Evolutionary conservation across 1,140 invertebrate genomes (phyloP).

Genomic region (Ylistrum balloti): DNA sequence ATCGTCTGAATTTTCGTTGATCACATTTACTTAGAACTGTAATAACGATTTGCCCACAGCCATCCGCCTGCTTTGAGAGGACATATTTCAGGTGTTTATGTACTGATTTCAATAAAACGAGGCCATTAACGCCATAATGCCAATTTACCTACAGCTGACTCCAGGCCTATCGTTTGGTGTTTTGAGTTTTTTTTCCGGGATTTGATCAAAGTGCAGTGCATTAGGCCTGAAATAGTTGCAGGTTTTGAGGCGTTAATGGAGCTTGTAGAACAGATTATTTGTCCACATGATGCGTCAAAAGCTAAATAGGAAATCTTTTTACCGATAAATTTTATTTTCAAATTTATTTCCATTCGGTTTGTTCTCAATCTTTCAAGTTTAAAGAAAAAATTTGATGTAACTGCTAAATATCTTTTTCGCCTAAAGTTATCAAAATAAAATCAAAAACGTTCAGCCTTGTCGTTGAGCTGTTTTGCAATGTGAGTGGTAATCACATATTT

Average conservation of each 20-base stretch:
- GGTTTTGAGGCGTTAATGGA: slow-evolving; percentile 13
- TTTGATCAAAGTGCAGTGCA: slow-evolving; percentile 12
- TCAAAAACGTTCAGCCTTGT: too few species aligned
- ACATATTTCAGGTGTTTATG: neutral
- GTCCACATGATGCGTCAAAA: neutral
- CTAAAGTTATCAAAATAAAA: too few species aligned
- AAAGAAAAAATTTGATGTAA: too few species aligned
- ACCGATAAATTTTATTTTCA: neutral
- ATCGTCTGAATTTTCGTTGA: neutral
- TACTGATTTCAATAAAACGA: neutral
- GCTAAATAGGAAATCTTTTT: neutral
- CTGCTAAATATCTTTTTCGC: too few species aligned
- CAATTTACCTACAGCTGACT: slow-evolving; percentile 24
- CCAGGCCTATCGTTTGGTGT: neutral
- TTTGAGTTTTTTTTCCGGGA: neutral
- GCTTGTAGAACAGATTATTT: neutral
- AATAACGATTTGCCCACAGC: slow-evolving; percentile 32
- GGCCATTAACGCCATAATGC: neutral
- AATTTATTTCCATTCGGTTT: neutral
- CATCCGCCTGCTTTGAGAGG: neutral
- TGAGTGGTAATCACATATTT: too few species aligned
- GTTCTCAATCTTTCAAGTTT: neutral
- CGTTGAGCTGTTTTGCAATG: too few species aligned
- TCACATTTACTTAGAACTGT: slow-evolving; percentile 34
- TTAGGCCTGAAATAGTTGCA: neutral